Base-by-base conservation (phyloP, 2,113 vertebrate genomes). In the Peromyscus polionotus region DNA sequence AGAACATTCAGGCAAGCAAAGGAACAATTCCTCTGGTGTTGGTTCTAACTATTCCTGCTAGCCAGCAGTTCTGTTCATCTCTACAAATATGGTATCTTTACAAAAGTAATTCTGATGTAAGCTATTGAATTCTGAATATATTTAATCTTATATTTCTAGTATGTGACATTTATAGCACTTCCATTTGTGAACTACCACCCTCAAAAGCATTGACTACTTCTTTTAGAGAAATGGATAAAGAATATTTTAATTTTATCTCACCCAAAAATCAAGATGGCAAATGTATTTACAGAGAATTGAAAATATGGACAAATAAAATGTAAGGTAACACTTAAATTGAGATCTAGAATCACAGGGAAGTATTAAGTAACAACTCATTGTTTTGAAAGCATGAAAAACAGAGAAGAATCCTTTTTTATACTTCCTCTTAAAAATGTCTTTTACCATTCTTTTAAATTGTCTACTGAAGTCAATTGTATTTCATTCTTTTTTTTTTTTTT, bases 1-100 rank as follows among this genome's bases (percentile, higher is more conserved):
- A 4, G 9, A 54, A 73, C 4, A 19, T 19, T 13, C 65, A 20
- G 0, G 39, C 1, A n/a, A 24, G n/a, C 9, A 67, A 20, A 13
- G 19, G 28, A 22, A 42, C 31, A 68, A 2, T 0, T 83, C 11
- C 0, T 59, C 7, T 86, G 10, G 20, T 22, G 22, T 6, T 54
- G 24, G n/a, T 16, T 94, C 39, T 84, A 61, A 42, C 8, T 12
- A 31, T 7, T 6, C 13, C 70, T 77, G n/a, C 16, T 45, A 87
- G 16, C 1, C 51, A 81, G 16, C 3, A 79, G 1, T 11, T n/a
- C 48, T 22, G 0, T 7, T 8, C 33, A 14, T 90, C 24, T 42
- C 36, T 3, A 13, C 7, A 93, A 2, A 8, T 31, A 31, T 19
- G 42, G 1, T 67, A n/a, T 39, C 5, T 57, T 90, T 33, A 54